phyloP scores from a whole-genome alignment of 1,140 invertebrate genomes.

The Ericerus pela region DNA sequence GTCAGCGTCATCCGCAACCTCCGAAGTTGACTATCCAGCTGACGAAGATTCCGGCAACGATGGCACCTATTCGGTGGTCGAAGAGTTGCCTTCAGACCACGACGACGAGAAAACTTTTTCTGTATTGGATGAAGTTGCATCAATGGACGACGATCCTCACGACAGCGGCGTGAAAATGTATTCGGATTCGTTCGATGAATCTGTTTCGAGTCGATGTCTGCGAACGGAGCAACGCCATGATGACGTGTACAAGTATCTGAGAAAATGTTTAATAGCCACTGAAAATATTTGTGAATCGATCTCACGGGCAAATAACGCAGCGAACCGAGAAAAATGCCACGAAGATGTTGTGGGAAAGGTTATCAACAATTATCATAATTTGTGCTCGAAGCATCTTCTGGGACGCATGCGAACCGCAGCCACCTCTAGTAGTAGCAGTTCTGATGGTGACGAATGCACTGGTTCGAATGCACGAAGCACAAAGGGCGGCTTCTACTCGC shows the following conservation, averaged over 20 bases:
- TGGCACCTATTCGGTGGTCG: neutral
- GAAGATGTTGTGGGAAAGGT: neutral
- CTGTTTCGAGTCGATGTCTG: neutral
- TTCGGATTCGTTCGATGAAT: neutral
- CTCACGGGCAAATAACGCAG: neutral
- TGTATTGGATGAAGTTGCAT: neutral
- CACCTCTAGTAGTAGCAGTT: neutral
- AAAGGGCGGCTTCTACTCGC: too few relatives aligned
- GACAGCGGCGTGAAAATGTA: too few relatives aligned
- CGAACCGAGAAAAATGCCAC: neutral
- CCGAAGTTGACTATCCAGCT: neutral
- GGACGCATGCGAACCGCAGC: too few relatives aligned
- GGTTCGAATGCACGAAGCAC: too few relatives aligned
- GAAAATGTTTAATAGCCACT: too few relatives aligned
- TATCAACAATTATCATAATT: slow-evolving; percentile 6
- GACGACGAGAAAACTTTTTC: neutral
- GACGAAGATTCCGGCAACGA: neutral
- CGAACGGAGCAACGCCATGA: too few relatives aligned
- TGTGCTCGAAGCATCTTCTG: neutral
- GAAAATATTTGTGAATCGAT: neutral
- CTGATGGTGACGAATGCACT: neutral
- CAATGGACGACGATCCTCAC: neutral
- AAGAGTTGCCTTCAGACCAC: too few relatives aligned
- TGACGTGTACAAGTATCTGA: too few relatives aligned
- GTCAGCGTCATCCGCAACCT: neutral